Conservation (phyloP, 2,888 invertebrate genomes). For the Stratiomys singularior region DNA sequence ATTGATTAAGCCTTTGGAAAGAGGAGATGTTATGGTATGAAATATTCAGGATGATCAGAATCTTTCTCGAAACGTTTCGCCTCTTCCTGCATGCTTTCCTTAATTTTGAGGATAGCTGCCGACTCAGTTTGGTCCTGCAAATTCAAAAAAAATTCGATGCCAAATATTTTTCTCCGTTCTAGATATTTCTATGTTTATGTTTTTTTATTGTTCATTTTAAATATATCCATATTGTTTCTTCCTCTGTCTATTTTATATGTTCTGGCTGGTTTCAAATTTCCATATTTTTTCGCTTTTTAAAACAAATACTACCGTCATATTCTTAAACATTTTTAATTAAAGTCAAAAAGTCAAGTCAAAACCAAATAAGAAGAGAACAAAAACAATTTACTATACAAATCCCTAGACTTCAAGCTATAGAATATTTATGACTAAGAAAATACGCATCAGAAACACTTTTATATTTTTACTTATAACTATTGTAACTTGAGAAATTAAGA, state of each 20-base stretch:
- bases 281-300: conserved; percentile 27
- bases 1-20: conserved; percentile 51
- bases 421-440: too few species aligned
- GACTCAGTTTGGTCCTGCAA: conserved; percentile 92
- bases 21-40: conserved; percentile 82
- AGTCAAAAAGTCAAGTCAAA: too few species aligned
- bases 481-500: too few species aligned
- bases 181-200: conserved; percentile 49
- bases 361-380: too few species aligned
- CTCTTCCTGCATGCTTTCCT: conserved; percentile 99
- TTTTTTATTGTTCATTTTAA: conserved; percentile 30
- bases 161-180: conserved; percentile 47
- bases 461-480: too few species aligned
- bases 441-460: too few species aligned
- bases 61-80: conserved; percentile 99
- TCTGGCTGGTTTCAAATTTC: conserved; percentile 42
- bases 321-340: conserved; percentile 37
- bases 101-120: conserved; percentile 99
- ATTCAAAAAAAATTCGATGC: conserved; percentile 59
- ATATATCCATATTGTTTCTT: conserved; percentile 27
- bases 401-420: too few species aligned
- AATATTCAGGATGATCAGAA: conserved; percentile 96
- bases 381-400: too few species aligned
- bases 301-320: background rate
- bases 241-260: background rate